These are phyloP conservation scores for Exephanes ischioxanthus DNA, from an alignment of 2,888 invertebrate genomes.

Conservation along the genomic window DNA sequence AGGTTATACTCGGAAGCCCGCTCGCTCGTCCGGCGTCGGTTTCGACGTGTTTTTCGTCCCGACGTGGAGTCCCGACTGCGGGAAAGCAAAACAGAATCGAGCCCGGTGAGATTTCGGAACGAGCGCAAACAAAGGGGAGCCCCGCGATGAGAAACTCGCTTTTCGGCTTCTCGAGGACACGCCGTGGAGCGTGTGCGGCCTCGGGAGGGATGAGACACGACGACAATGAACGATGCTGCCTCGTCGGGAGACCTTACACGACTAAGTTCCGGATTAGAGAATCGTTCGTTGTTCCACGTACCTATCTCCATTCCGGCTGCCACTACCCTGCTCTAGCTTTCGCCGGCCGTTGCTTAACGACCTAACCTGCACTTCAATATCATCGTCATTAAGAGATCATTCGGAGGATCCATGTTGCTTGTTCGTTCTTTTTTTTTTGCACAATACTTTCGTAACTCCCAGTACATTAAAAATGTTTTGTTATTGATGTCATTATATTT, in stretches of 20 bases:
- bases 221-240: conserved; percentile 65
- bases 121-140: neutral
- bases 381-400: no score
- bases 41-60: neutral
- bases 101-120: neutral
- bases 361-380: conserved; percentile 26
- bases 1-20: neutral
- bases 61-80: neutral
- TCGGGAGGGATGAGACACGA: conserved; percentile 14
- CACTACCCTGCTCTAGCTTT: conserved; percentile 60
- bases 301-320: conserved; percentile 57
- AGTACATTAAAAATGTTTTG: no score
- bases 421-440: no score
- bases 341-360: conserved; percentile 28
- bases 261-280: conserved; percentile 64
- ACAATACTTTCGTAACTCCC: no score
- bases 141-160: neutral
- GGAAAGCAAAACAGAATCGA: neutral
- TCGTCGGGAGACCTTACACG: conserved; percentile 71
- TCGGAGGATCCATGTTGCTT: no score
- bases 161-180: neutral
- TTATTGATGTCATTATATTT: no score
- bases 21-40: neutral
- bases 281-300: conserved; percentile 35
- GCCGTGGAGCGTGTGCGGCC: neutral